phyloP scores from a whole-genome alignment of 1,140 invertebrate species.

The Temnothorax nylanderi region DNA sequence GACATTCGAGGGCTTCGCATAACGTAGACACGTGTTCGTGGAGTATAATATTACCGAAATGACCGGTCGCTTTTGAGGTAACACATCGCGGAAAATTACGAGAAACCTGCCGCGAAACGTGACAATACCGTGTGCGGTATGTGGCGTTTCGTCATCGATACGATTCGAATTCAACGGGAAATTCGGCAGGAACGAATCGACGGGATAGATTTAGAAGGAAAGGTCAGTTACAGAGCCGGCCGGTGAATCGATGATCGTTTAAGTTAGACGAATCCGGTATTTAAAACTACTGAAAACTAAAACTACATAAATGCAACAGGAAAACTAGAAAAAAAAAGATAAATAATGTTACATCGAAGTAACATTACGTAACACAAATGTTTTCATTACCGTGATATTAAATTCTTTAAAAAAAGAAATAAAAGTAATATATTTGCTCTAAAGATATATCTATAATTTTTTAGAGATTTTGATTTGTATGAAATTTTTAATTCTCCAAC shows the following conservation, averaged over 20 bases:
- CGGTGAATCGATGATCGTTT: neutral
- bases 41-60: constrained; percentile 30
- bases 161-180: neutral
- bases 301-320: neutral
- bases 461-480: neutral
- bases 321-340: neutral
- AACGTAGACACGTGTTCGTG: constrained; percentile 6
- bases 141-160: neutral
- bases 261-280: neutral
- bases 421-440: neutral
- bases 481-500: neutral
- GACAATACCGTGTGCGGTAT: neutral
- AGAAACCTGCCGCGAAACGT: neutral
- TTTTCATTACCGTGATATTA: neutral
- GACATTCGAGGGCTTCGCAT: neutral
- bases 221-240: neutral
- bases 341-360: neutral
- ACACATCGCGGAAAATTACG: neutral
- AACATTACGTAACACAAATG: neutral
- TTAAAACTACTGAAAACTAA: neutral
- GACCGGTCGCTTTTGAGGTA: constrained; percentile 17
- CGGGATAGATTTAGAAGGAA: neutral
- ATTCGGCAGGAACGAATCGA: neutral
- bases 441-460: neutral
- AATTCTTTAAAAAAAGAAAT: neutral